A percentile compares a stretch with the other conserved stretches of the same genome.
These are phyloP conservation scores for Acestrorhynchus altus DNA, from an alignment of 2,797 vertebrate species.

Conservation along the genomic window DNA sequence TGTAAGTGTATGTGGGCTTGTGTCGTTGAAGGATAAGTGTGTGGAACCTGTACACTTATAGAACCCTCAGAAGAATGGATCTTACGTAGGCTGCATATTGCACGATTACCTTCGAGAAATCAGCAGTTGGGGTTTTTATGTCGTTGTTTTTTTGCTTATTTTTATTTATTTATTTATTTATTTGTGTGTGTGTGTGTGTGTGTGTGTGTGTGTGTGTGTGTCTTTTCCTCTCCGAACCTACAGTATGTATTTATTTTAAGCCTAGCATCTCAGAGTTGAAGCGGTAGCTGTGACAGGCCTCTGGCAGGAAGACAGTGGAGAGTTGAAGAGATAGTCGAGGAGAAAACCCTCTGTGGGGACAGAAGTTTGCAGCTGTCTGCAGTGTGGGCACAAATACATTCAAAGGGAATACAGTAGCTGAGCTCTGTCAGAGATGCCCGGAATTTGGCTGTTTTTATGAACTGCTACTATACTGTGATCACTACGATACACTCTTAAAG, in stretches of 20 bases:
- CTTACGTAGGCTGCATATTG: slow-evolving; percentile 22
- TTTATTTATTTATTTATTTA: not conserved
- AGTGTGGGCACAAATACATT: slow-evolving; percentile 42
- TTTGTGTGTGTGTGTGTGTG: too few relatives aligned
- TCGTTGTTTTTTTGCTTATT: not conserved
- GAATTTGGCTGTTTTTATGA: not conserved
- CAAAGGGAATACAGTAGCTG: slow-evolving; percentile 24
- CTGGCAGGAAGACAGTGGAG: slow-evolving; percentile 71
- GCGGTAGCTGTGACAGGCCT: slow-evolving; percentile 43
- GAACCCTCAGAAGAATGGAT: slow-evolving; percentile 19
- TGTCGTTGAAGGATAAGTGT: not conserved
- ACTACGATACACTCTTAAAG: not conserved
- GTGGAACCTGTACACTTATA: slow-evolving; percentile 1
- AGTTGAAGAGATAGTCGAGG: slow-evolving; percentile 63
- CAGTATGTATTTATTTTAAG: slow-evolving; percentile 53
- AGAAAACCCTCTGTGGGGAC: slow-evolving; percentile 28
- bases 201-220: too few relatives aligned
- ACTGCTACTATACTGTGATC: too few relatives aligned
- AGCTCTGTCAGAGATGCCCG: slow-evolving; percentile 11
- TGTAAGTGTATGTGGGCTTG: slow-evolving; percentile 1
- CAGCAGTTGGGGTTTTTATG: slow-evolving; percentile 15
- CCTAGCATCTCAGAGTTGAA: slow-evolving; percentile 40
- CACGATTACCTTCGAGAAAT: slow-evolving; percentile 50
- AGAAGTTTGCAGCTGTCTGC: slow-evolving; percentile 39
- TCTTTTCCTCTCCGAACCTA: slow-evolving; percentile 12